Conservation (phyloP, 1,140 invertebrate genomes). For the Holcopasites calliopsidis region DNA sequence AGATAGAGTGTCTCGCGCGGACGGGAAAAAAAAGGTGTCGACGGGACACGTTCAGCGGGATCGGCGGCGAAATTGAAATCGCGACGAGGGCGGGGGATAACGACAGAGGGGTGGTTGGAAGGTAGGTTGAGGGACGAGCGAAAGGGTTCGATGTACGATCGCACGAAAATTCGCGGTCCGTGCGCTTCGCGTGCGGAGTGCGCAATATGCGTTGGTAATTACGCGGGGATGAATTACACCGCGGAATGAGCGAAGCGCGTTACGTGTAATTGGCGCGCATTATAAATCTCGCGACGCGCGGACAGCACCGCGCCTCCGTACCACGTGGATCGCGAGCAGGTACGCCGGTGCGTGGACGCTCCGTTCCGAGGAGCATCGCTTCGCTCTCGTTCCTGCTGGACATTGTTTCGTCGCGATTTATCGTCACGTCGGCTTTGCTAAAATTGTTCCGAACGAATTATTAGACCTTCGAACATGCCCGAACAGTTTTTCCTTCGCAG, state of each 20-base stretch:
- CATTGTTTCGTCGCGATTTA: constrained; percentile 1
- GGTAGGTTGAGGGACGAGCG: not conserved
- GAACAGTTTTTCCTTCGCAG: no score
- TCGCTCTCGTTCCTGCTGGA: not conserved
- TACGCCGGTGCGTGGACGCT: not conserved
- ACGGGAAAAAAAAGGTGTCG: not conserved
- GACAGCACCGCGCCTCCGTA: constrained; percentile 56
- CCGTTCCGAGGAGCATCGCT: not conserved
- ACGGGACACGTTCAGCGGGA: constrained; percentile 49
- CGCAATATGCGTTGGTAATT: constrained; percentile 76
- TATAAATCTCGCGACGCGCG: constrained; percentile 75
- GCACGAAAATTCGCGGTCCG: constrained; percentile 70
- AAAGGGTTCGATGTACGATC: constrained; percentile 45
- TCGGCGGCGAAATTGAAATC: constrained; percentile 72
- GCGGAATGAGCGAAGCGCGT: constrained; percentile 74
- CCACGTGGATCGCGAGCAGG: not conserved
- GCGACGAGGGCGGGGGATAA: constrained; percentile 62
- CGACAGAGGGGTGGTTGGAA: not conserved
- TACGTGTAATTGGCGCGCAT: constrained; percentile 74
- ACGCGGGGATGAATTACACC: constrained; percentile 73
- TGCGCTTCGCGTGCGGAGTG: constrained; percentile 66
- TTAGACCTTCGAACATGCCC: no score
- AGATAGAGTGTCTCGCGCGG: not conserved
- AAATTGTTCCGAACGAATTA: no score
- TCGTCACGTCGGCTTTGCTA: not conserved